Evolutionary conservation across 2,113 vertebrate species (phyloP), one percentile per base, ranked within the genome.

Genomic region (Hucho hucho): DNA sequence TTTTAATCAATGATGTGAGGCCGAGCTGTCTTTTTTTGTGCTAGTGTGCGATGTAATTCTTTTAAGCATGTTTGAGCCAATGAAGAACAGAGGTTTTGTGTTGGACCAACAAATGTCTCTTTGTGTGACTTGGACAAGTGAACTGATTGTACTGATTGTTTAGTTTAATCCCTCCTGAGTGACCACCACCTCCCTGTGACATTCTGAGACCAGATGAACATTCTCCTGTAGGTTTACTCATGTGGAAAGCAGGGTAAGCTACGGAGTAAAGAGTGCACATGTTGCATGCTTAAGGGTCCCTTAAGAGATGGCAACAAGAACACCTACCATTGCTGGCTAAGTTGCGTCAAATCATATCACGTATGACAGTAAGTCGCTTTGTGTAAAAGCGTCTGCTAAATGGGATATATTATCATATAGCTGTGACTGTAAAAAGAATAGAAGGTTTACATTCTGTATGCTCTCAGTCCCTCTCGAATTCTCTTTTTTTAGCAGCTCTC

Each of bases 101-200:
- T 89, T 88, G 0, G 73, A 49, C 74, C 84, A 90, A 95, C 94
- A 97, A 92, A 96, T 75, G 91, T 88, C 59, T 68, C 93, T 95
- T 97, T 98, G 53, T 79, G 75, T 84, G 26, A 89, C 91, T 83
- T 79, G 84, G 91, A 94, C 94, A 94, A 93, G 90, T 87, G 83
- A 75, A 32, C 72, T 59, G 72, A 92, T 95, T 96, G 95, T 96
- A 87, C 90, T 74, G 82, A 73, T 86, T 89, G 91, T 84, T 90
- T 95, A 95, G 97, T 83, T 90, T 95, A 96, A 97, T 95, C 96
- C 93, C 66, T 66, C 56, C 75, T 88, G 91, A 93, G 90, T 95
- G 94, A 95, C 94, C 90, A 88, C 70, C 84, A 76, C 75, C 90
- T 82, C 47, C 71, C 77, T 84, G 61, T 80, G 88, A 70, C 84